These are phyloP conservation scores for Malurus elegans DNA, from an alignment of 2,113 vertebrate genomes.

Conservation along the genomic window DNA sequence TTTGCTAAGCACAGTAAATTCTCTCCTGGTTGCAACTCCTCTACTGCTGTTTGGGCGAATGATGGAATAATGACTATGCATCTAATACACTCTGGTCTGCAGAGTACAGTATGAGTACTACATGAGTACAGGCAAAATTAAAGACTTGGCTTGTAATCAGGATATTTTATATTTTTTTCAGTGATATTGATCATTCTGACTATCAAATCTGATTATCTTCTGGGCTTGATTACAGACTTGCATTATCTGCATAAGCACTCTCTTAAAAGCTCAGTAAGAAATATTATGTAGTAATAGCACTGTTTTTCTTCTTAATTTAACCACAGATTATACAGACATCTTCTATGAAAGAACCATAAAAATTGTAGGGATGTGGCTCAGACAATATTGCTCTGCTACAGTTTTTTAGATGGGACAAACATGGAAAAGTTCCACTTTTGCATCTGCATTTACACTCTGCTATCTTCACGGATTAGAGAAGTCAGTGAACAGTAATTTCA, in stretches of 20 bases:
- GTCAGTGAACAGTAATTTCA: background rate
- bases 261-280: background rate
- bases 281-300: background rate
- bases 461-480: background rate
- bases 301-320: background rate
- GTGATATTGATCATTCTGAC: background rate
- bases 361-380: background rate
- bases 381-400: background rate
- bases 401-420: background rate
- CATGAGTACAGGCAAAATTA: background rate
- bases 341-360: background rate
- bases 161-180: background rate
- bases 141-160: background rate
- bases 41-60: background rate
- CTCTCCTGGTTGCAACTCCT: background rate
- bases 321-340: background rate
- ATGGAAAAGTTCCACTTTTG: background rate
- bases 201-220: background rate
- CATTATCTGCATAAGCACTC: background rate
- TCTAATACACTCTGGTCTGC: background rate
- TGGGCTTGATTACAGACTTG: background rate
- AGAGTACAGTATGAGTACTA: rapidly evolving
- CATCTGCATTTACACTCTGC: background rate
- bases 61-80: background rate
- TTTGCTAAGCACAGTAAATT: background rate